A percentile compares a stretch with the other conserved stretches of the same genome.
Evolutionary conservation across 2,113 vertebrate genomes (phyloP).

Genomic region (Calidris pugnax): DNA sequence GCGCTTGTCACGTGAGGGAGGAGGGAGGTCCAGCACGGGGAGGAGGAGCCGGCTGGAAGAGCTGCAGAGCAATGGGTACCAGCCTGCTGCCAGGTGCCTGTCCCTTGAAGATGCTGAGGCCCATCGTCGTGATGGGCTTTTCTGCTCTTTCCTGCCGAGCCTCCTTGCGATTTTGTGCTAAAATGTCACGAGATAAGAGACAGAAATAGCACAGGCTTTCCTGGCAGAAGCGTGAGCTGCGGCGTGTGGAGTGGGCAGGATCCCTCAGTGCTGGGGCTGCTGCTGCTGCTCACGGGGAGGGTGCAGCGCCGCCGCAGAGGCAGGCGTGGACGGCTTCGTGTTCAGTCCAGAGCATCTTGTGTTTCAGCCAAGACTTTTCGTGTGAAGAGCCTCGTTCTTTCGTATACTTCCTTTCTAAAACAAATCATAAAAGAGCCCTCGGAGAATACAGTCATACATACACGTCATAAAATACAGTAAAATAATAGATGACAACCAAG

Average conservation of each 20-base stretch:
- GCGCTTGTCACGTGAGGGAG: neutral
- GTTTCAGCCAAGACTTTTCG: neutral
- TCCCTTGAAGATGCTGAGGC: neutral
- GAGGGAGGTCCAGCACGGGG: neutral
- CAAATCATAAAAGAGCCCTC: neutral
- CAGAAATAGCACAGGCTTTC: constrained; percentile 4
- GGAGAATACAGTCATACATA: neutral
- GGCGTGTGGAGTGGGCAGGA: neutral
- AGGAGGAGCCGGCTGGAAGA: neutral
- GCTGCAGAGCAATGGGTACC: neutral
- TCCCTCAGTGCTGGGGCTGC: neutral
- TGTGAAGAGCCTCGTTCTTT: constrained; percentile 9
- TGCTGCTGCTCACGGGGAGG: neutral
- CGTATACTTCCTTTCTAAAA: neutral
- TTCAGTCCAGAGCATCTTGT: neutral
- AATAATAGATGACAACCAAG: constrained; percentile 16
- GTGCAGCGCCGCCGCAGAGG: accelerated
- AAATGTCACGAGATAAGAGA: neutral
- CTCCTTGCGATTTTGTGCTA: neutral
- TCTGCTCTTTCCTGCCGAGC: neutral
- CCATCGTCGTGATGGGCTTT: accelerated
- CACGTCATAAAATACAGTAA: neutral
- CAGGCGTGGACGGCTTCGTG: neutral
- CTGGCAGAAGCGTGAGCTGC: neutral
- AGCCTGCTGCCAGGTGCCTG: accelerated